phyloP scores from a whole-genome alignment of 2,797 vertebrate species.

The Syngnathus rostellatus region DNA sequence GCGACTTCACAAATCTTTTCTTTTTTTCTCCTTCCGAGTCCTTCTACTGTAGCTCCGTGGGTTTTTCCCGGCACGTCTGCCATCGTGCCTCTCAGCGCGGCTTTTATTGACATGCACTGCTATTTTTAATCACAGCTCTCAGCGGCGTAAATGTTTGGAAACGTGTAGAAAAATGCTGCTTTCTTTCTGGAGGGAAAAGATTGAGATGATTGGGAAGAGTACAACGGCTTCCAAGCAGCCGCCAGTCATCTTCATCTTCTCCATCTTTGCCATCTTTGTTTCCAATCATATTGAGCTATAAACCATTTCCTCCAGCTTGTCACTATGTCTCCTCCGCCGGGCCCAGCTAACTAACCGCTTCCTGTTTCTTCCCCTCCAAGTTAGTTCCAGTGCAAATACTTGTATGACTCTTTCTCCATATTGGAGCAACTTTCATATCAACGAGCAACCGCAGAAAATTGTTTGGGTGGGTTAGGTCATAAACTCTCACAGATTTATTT shows the following conservation, averaged over 20 bases:
- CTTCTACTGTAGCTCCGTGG: background rate
- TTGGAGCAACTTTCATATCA: constrained; percentile 11
- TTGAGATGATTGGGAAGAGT: background rate
- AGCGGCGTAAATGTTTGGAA: constrained; percentile 13
- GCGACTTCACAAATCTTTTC: constrained; percentile 1
- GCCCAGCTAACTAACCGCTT: constrained; percentile 30
- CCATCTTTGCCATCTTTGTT: background rate
- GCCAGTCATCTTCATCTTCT: constrained; percentile 2
- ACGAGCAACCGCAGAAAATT: background rate
- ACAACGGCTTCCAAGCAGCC: background rate
- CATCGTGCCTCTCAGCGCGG: constrained; percentile 7
- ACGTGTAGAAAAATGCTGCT: constrained; percentile 11
- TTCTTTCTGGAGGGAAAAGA: background rate
- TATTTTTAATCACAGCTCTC: constrained; percentile 41
- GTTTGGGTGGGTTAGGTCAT: background rate
- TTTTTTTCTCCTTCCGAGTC: background rate
- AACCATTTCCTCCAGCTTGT: constrained; percentile 5
- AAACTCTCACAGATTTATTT: background rate
- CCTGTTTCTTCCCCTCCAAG: constrained; percentile 36
- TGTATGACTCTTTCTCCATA: background rate
- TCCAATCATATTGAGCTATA: background rate
- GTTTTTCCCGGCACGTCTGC: constrained; percentile 43
- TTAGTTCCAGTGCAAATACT: constrained; percentile 24
- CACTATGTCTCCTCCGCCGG: constrained; percentile 12
- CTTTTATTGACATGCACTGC: constrained; percentile 39